Evolutionary conservation across 1,140 invertebrate genomes (phyloP).

Genomic region (Drosophila subobscura): DNA sequence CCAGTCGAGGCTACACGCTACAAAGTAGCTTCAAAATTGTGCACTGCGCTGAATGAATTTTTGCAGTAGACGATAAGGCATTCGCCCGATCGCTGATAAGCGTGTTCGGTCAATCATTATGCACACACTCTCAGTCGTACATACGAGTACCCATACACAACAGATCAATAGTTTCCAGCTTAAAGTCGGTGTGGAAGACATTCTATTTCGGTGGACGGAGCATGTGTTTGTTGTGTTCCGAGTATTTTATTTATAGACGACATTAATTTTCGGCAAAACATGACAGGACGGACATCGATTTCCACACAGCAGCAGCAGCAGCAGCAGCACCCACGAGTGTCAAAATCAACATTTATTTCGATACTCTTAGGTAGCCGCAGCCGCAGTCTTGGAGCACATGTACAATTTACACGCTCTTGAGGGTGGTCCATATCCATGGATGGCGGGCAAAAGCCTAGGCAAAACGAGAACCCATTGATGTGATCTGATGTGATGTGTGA

Average conservation of each 20-base stretch:
- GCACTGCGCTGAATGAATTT: slow-evolving; percentile 55
- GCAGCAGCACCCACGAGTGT: slow-evolving; percentile 17
- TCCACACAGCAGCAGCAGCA: slow-evolving; percentile 23
- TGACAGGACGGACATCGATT: slow-evolving; percentile 58
- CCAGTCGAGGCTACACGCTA: slow-evolving; percentile 3
- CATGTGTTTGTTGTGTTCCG: slow-evolving; percentile 28
- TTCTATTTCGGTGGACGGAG: slow-evolving; percentile 25
- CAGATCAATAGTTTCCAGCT: slow-evolving; percentile 41
- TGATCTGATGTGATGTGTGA: too few species aligned
- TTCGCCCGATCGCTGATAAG: slow-evolving; percentile 39
- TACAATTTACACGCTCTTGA: slow-evolving; percentile 57
- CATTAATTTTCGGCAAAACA: slow-evolving; percentile 73
- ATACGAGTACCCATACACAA: too few species aligned
- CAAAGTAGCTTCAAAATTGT: slow-evolving; percentile 35
- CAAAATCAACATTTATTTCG: slow-evolving; percentile 12
- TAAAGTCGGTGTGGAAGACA: too few species aligned
- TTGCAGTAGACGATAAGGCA: slow-evolving; percentile 39
- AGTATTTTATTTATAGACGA: slow-evolving; percentile 69
- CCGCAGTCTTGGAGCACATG: background rate
- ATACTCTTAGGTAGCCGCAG: background rate
- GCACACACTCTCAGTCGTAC: slow-evolving; percentile 40
- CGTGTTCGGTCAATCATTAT: slow-evolving; percentile 28
- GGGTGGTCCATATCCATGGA: slow-evolving; percentile 57
- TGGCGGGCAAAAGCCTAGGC: too few species aligned
- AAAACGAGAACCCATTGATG: slow-evolving; percentile 54